phyloP scores from a whole-genome alignment of 2,113 vertebrate species.

The Felis chaus region DNA sequence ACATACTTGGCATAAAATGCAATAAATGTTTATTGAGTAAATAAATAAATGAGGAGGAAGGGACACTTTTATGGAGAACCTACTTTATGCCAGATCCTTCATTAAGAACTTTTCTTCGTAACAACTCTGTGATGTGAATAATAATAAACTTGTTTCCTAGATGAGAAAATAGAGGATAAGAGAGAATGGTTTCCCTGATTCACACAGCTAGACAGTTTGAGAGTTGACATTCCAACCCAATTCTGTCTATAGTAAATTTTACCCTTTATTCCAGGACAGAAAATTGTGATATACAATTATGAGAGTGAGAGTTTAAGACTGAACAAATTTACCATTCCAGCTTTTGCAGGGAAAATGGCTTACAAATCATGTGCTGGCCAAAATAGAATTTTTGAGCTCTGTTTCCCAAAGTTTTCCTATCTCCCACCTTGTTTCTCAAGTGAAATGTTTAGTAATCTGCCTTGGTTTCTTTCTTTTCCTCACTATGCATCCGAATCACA shows the following conservation, averaged over 20 bases:
- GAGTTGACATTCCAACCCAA: not conserved
- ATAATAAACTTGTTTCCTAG: not conserved
- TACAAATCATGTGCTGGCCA: not conserved
- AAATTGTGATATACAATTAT: not conserved
- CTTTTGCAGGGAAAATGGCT: not conserved
- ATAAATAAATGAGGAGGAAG: not conserved
- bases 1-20: not conserved
- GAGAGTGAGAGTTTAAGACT: not conserved
- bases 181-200: not conserved
- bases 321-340: not conserved
- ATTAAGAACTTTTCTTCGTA: not conserved
- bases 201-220: not conserved
- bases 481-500: not conserved
- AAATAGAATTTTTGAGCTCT: not conserved
- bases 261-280: not conserved
- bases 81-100: not conserved
- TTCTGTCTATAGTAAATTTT: not conserved
- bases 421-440: not conserved
- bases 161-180: not conserved
- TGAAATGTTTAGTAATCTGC: not conserved
- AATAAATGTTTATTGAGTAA: not conserved
- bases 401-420: not conserved
- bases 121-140: not conserved
- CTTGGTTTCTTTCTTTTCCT: not conserved
- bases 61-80: not conserved